Percentiles rank a stretch among this genome's conserved stretches.
Evolutionary conservation across 1,140 invertebrate species (phyloP).

Genomic region (Halictus rubicundus): DNA sequence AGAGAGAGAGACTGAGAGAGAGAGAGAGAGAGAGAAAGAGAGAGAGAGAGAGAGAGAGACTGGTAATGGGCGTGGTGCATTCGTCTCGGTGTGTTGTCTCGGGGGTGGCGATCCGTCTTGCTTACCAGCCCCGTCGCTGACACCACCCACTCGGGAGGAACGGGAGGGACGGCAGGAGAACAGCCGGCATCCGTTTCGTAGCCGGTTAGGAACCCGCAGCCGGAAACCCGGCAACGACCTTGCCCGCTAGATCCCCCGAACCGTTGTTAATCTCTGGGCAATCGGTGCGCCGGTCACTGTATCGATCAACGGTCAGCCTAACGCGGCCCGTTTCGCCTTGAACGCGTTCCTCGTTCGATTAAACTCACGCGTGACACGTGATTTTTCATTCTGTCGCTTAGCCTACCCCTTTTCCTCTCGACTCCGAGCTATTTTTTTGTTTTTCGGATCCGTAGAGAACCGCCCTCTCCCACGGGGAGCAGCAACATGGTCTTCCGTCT

Average conservation of each 20-base stretch:
- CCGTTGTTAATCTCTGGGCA: conserved; percentile 54
- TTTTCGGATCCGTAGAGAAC: no score
- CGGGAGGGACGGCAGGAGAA: conserved; percentile 22
- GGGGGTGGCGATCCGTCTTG: conserved; percentile 72
- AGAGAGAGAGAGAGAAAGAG: not conserved
- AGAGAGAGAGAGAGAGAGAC: not conserved
- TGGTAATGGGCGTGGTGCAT: conserved; percentile 62
- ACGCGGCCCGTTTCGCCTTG: conserved; percentile 32
- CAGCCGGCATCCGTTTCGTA: conserved; percentile 58
- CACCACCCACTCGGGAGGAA: conserved; percentile 66
- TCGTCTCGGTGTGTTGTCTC: conserved; percentile 66
- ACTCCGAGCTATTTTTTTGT: not conserved
- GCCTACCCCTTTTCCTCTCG: not conserved
- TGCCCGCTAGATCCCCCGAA: conserved; percentile 22
- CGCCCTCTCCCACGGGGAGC: no score
- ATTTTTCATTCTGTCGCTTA: conserved; percentile 57
- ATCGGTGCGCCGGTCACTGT: conserved; percentile 47
- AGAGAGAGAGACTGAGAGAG: no score
- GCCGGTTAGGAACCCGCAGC: conserved; percentile 37
- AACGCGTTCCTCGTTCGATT: conserved; percentile 38
- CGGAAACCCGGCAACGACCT: conserved; percentile 42
- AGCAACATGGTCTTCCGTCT: no score
- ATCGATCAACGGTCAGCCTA: conserved; percentile 53
- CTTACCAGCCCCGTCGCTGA: conserved; percentile 69
- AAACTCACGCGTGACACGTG: conserved; percentile 21